phyloP scores from a whole-genome alignment of 92 coral and sea anemone genomes.

The Desmophyllum pertusum region DNA sequence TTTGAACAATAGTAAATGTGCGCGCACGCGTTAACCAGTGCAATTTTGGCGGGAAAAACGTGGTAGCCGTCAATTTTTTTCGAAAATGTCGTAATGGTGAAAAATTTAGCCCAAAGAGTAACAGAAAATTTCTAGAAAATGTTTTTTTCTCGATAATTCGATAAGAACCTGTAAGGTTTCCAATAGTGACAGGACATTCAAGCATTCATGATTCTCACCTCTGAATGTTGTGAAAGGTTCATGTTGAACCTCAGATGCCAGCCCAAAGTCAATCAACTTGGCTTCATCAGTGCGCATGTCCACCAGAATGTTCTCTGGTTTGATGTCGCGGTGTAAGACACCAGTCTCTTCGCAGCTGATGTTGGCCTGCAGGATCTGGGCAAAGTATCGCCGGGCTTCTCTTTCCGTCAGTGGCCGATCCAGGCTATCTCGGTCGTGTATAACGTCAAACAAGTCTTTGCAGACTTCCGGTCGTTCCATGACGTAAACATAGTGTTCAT shows the following conservation, averaged over 20 bases:
- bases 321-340: slow-evolving; percentile 9
- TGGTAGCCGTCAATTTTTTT: too few species aligned
- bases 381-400: not conserved
- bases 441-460: slow-evolving; percentile 15
- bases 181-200: too few species aligned
- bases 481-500: not conserved
- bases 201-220: not conserved
- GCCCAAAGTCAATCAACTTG: slow-evolving; percentile 23
- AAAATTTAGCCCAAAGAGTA: too few species aligned
- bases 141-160: too few species aligned
- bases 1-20: too few species aligned
- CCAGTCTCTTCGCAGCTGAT: slow-evolving; percentile 18
- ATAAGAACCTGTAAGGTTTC: too few species aligned
- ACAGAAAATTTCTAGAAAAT: too few species aligned
- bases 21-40: too few species aligned
- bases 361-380: slow-evolving; percentile 16
- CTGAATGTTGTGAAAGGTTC: slow-evolving; percentile 4
- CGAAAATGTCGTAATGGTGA: too few species aligned
- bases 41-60: too few species aligned
- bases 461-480: slow-evolving; percentile 11
- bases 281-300: slow-evolving; percentile 9
- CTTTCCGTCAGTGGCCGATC: not conserved
- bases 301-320: slow-evolving; percentile 12
- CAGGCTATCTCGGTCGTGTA: not conserved
- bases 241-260: slow-evolving; percentile 17